Conservation (phyloP, 2,888 invertebrate species). For the Ormyrus thymus region DNA sequence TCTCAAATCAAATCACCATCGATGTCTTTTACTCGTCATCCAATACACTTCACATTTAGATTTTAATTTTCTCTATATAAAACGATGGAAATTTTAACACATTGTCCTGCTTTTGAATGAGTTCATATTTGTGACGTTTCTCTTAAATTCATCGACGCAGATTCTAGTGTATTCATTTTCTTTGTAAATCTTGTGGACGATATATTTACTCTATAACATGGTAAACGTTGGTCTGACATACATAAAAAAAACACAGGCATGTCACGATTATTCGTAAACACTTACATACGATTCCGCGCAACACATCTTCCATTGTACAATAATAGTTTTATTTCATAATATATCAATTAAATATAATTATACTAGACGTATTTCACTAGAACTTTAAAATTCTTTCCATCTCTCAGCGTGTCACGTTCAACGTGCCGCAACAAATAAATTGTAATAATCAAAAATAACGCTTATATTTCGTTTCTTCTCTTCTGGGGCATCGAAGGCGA, state of each 20-base stretch:
- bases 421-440: slow-evolving; percentile 56
- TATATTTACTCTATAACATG: slow-evolving; percentile 44
- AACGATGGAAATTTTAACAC: slow-evolving; percentile 50
- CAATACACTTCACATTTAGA: slow-evolving; percentile 33
- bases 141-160: slow-evolving; percentile 16
- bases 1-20: not conserved
- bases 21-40: not conserved
- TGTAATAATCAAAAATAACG: slow-evolving; percentile 50
- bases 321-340: slow-evolving; percentile 43
- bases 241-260: slow-evolving; percentile 55
- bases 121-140: slow-evolving; percentile 19
- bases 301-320: slow-evolving; percentile 47
- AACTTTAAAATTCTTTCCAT: slow-evolving; percentile 16
- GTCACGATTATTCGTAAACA: slow-evolving; percentile 55
- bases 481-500: slow-evolving; percentile 5
- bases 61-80: slow-evolving; percentile 46
- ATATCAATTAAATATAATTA: slow-evolving; percentile 51
- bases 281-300: slow-evolving; percentile 50
- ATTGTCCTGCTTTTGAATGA: slow-evolving; percentile 21
- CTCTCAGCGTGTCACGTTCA: slow-evolving; percentile 58
- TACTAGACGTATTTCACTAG: slow-evolving; percentile 35
- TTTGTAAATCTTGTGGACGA: slow-evolving; percentile 51
- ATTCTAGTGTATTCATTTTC: slow-evolving; percentile 20
- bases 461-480: slow-evolving; percentile 15
- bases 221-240: slow-evolving; percentile 56